Percentiles rank a stretch among this genome's conserved stretches.
phyloP scores from a whole-genome alignment of 2,113 vertebrate species.

The Brachirus orientalis region DNA sequence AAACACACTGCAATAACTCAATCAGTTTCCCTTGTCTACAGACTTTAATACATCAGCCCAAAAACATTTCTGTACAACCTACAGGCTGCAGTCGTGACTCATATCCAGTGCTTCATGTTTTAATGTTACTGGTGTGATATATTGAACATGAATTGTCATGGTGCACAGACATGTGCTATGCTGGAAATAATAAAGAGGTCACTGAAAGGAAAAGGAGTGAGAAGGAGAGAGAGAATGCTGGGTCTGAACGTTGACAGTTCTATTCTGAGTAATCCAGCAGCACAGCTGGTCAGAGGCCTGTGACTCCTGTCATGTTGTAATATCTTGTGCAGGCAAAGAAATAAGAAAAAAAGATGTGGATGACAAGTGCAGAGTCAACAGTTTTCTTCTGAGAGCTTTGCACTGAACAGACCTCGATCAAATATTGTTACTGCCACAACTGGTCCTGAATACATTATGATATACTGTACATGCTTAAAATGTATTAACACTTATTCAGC shows the following conservation, averaged over 20 bases:
- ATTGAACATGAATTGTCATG: too few relatives aligned
- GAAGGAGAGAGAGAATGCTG: slow-evolving; percentile 16
- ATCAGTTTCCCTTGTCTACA: too few relatives aligned
- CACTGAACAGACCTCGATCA: slow-evolving; percentile 4
- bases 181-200: slow-evolving; percentile 11
- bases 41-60: too few relatives aligned
- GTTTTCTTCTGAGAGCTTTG: slow-evolving; percentile 27
- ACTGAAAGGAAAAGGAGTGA: slow-evolving; percentile 20
- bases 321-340: slow-evolving; percentile 27
- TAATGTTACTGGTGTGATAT: too few relatives aligned
- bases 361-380: slow-evolving; percentile 44
- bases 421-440: background rate
- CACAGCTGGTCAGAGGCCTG: slow-evolving; percentile 32
- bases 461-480: slow-evolving; percentile 5
- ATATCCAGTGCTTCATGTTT: too few relatives aligned
- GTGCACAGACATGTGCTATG: too few relatives aligned
- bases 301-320: slow-evolving; percentile 28
- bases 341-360: slow-evolving; percentile 21
- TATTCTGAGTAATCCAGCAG: slow-evolving; percentile 23
- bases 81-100: too few relatives aligned
- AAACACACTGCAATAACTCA: too few relatives aligned
- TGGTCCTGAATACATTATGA: slow-evolving; percentile 22
- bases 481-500: background rate
- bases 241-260: slow-evolving; percentile 32
- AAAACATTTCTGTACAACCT: too few relatives aligned